phyloP scores from a whole-genome alignment of 2,888 invertebrate genomes.

The Conops quadrifasciatus region DNA sequence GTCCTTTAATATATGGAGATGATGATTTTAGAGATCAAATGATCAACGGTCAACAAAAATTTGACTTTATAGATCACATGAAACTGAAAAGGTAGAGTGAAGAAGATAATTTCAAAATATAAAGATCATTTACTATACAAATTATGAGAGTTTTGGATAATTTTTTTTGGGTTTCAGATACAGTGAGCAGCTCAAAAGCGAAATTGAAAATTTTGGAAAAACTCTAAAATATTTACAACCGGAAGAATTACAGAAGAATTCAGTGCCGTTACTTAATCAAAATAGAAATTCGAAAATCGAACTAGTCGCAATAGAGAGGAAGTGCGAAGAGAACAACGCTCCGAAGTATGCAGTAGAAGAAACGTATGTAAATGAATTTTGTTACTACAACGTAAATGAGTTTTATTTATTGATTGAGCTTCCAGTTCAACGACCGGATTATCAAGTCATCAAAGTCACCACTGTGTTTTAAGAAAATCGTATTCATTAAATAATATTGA shows the following conservation, averaged over 20 bases:
- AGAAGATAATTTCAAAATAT: too few relatives aligned
- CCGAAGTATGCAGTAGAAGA: constrained; percentile 8
- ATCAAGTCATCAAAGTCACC: constrained; percentile 44
- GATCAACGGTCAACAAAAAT: too few relatives aligned
- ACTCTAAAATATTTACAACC: constrained; percentile 51
- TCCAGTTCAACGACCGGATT: constrained; percentile 38
- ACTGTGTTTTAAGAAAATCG: constrained; percentile 51
- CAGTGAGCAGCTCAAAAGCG: constrained; percentile 51
- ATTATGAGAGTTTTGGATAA: too few relatives aligned
- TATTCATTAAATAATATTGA: constrained; percentile 57
- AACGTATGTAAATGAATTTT: constrained; percentile 35
- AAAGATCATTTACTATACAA: too few relatives aligned
- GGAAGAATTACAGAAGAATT: constrained; percentile 45
- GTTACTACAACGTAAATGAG: not conserved
- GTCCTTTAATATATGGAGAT: not conserved
- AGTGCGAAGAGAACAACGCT: not conserved
- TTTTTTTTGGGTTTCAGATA: constrained; percentile 43
- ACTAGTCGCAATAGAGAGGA: constrained; percentile 14
- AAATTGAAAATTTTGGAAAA: constrained; percentile 52
- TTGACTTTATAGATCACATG: too few relatives aligned
- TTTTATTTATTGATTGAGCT: constrained; percentile 30
- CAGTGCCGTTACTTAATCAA: not conserved
- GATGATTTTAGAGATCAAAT: too few relatives aligned
- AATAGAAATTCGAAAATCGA: constrained; percentile 6
- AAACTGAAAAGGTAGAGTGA: too few relatives aligned